phyloP scores from a whole-genome alignment of 2,797 vertebrate species.

The Labroides dimidiatus region DNA sequence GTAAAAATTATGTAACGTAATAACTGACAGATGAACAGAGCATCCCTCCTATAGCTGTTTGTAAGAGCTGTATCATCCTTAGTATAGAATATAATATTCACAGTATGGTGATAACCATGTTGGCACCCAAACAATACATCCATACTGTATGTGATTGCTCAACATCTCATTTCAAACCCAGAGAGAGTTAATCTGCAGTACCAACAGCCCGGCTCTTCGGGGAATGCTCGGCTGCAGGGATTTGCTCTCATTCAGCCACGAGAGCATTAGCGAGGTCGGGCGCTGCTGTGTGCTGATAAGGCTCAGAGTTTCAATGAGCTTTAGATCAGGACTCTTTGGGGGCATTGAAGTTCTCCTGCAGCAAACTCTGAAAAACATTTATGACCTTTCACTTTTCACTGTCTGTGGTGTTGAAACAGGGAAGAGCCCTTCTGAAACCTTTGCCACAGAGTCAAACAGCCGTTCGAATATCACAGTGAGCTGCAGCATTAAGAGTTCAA shows the following conservation, averaged over 20 bases:
- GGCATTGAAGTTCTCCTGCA: slow-evolving; percentile 17
- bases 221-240: slow-evolving; percentile 33
- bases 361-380: slow-evolving; percentile 29
- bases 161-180: slow-evolving; percentile 31
- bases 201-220: slow-evolving; percentile 8
- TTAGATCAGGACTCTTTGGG: slow-evolving; percentile 45
- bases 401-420: slow-evolving; percentile 10
- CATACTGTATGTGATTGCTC: slow-evolving; percentile 13
- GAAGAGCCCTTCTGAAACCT: not conserved
- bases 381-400: slow-evolving; percentile 7
- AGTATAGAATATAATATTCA: not conserved
- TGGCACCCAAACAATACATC: not conserved
- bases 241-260: slow-evolving; percentile 49
- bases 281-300: slow-evolving; percentile 52
- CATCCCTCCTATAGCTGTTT: not conserved
- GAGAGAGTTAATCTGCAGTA: slow-evolving; percentile 28
- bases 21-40: not conserved
- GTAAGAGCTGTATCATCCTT: not conserved
- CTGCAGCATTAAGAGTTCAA: too few relatives aligned
- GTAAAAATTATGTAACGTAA: not conserved
- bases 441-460: slow-evolving; percentile 1
- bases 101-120: not conserved
- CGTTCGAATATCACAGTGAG: too few relatives aligned
- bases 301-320: slow-evolving; percentile 33
- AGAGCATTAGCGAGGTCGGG: slow-evolving; percentile 51